These are phyloP conservation scores for Actinia tenebrosa DNA, from an alignment of 64 coral and sea anemone genomes.

Conservation along the genomic window DNA sequence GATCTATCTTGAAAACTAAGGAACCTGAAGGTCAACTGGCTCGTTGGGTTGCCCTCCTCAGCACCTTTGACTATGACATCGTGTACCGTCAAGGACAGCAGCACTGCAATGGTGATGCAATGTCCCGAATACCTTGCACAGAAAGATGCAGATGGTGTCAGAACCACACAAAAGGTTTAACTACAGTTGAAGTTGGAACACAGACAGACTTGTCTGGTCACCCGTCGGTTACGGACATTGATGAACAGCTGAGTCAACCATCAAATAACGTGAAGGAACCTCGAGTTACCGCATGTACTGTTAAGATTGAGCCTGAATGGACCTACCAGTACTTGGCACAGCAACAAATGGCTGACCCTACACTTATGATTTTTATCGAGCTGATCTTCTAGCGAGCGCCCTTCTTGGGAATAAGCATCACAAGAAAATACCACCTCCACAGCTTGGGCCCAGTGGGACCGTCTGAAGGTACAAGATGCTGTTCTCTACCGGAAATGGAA, in stretches of 20 bases:
- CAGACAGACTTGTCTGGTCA: not conserved
- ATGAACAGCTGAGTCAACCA: not conserved
- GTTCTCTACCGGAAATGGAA: slow-evolving; percentile 4
- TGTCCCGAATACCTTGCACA: slow-evolving; percentile 17
- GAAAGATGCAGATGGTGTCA: slow-evolving; percentile 11
- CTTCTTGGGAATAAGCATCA: not conserved
- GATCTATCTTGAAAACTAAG: not conserved
- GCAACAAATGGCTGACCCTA: not conserved
- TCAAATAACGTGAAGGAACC: not conserved
- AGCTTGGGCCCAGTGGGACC: not conserved
- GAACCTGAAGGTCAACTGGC: slow-evolving; percentile 29
- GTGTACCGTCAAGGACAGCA: slow-evolving; percentile 6
- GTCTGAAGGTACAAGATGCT: not conserved
- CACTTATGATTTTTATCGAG: not conserved
- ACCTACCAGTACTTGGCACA: not conserved
- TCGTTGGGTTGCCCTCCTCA: slow-evolving; percentile 3
- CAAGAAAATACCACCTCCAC: not conserved
- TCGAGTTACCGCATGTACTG: not conserved
- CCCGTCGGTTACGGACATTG: not conserved
- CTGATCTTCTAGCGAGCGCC: not conserved
- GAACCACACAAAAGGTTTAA: not conserved
- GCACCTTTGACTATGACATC: slow-evolving; percentile 29
- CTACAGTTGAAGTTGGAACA: not conserved
- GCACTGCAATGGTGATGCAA: not conserved
- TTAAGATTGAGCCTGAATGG: not conserved